Evolutionary conservation across 1,140 invertebrate genomes (phyloP), one percentile per base, ranked within the genome.

Genomic region (Drosophila willistoni): DNA sequence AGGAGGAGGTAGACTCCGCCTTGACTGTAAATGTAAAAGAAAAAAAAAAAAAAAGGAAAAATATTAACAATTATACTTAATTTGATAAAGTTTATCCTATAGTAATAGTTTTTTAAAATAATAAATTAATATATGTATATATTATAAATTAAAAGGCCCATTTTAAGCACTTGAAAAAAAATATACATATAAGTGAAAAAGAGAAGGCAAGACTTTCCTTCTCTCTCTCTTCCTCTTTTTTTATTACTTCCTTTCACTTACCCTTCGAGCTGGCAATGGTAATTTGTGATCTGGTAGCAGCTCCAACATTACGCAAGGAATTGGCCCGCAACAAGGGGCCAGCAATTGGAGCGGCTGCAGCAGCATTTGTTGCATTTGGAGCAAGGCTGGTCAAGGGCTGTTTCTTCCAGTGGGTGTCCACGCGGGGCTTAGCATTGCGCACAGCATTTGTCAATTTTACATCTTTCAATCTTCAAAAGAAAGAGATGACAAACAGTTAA

Each of bases 391-490:
- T 72, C 64, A 86, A 12, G 3, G 77, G 68, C 56, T 77, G 71
- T 29, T 92, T 92, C 70, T 92, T 92, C 91, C 91, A 92, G 54
- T 90, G 75, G 1, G 86, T 86, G 51, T 92, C 91, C 62, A 92
- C 91, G 29, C 90, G 89, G 14, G 91, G 75, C 60, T 92, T 92
- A 19, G 81, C 73, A 57, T 70, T 78, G 10, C 81, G 78, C 34
- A 85, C 63, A 12, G 72, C 72, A 63, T 83, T 77, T 39, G 86
- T 69, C 36, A 91, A 42, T 62, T 91, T 92, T 1, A 75, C 55
- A 63, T 90, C 85, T 59, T 91, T 91, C 34, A 86, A 39, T 41
- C 87, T 90, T 34, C 1, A 68, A 67, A 34, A 5, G 17, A 34
- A 6, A 55, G 7, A 6, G 6, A 29, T 7, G 29, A 2, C 9